Percentiles rank a stretch among this genome's conserved stretches.
These are phyloP conservation scores for Clamator glandarius DNA, from an alignment of 2,797 vertebrate genomes.

Conservation along the genomic window DNA sequence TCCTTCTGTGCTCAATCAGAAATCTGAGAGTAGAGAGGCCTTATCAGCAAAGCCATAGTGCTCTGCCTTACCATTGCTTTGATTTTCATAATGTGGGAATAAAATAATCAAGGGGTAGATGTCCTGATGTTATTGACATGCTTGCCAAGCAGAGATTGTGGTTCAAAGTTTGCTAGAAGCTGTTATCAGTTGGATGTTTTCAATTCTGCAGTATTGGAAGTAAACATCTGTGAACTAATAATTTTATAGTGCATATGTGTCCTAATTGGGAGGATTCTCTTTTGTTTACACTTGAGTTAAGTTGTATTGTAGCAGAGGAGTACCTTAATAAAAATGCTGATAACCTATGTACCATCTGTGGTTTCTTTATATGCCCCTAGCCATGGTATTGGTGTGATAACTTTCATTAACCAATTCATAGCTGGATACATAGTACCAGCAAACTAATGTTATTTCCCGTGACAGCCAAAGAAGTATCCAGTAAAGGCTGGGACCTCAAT, in stretches of 20 bases:
- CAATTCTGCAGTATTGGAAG: background rate
- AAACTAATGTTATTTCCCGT: background rate
- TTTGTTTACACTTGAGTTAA: background rate
- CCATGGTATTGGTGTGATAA: background rate
- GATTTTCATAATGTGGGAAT: background rate
- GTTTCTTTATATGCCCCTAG: background rate
- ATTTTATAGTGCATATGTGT: rapidly evolving
- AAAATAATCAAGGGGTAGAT: background rate
- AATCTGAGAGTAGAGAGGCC: background rate
- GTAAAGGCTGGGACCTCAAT: background rate
- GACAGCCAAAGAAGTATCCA: background rate
- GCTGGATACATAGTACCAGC: background rate
- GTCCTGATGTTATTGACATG: background rate
- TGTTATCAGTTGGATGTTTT: background rate
- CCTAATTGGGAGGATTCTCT: background rate
- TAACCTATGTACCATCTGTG: background rate
- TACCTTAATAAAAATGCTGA: background rate
- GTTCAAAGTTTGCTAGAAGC: background rate
- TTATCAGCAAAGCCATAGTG: background rate
- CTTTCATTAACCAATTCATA: background rate
- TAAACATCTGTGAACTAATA: background rate
- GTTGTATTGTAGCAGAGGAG: background rate
- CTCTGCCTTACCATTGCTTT: background rate
- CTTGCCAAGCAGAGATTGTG: background rate
- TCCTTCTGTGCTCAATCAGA: background rate